Evolutionary conservation across 2,797 vertebrate genomes (phyloP).

Genomic region (Okamejei kenojei): DNA sequence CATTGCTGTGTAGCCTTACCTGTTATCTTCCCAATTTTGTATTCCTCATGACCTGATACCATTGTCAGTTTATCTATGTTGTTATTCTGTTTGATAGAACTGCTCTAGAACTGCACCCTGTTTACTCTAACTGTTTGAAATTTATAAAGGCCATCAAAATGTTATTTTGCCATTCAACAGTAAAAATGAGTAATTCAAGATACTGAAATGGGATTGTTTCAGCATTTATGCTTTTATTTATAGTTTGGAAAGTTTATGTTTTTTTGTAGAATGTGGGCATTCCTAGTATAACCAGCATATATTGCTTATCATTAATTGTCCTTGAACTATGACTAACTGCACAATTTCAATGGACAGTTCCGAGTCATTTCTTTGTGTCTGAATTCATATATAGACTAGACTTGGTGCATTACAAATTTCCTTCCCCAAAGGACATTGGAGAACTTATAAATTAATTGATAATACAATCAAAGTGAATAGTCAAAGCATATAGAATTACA

Average conservation of each 20-base stretch:
- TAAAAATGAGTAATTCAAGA: slow-evolving; percentile 56
- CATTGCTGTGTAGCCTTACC: neutral
- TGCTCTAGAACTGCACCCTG: neutral
- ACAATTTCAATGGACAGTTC: too few species aligned
- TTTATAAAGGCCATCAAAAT: neutral
- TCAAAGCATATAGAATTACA: neutral
- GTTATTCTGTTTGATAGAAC: neutral
- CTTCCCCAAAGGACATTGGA: too few species aligned
- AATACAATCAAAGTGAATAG: neutral
- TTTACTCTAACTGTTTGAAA: neutral
- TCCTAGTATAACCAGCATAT: too few species aligned
- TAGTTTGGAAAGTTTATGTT: neutral
- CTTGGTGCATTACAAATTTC: too few species aligned
- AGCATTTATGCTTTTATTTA: neutral
- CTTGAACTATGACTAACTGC: too few species aligned
- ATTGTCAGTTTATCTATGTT: neutral
- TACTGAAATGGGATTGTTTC: neutral
- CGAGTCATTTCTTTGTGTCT: too few species aligned
- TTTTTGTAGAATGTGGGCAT: too few species aligned
- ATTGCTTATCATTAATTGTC: too few species aligned
- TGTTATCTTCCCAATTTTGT: neutral
- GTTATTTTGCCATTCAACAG: slow-evolving; percentile 52
- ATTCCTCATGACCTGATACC: neutral
- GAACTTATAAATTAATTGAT: neutral
- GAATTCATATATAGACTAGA: too few species aligned